Conservation (phyloP, 2,113 vertebrate genomes). For the Connochaetes taurinus region DNA sequence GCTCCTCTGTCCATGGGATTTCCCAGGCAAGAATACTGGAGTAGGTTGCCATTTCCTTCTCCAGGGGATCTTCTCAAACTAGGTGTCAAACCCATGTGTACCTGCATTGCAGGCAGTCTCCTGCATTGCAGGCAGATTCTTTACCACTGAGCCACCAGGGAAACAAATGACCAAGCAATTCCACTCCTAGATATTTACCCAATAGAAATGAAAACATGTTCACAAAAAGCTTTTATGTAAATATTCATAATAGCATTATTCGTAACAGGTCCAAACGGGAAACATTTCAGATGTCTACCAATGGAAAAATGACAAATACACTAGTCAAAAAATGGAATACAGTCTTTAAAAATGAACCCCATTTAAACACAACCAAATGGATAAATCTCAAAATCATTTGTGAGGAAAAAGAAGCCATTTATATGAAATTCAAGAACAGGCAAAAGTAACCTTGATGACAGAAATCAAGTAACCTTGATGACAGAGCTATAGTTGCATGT, state of each 20-base stretch:
- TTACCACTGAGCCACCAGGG: not conserved
- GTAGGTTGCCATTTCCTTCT: not conserved
- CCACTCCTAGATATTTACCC: not conserved
- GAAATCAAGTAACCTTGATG: not conserved
- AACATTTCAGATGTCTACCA: conserved; percentile 4
- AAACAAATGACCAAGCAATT: not conserved
- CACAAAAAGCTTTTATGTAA: not conserved
- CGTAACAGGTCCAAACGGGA: not conserved
- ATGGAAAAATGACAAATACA: not conserved
- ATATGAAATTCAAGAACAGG: not conserved
- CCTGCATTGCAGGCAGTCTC: not conserved
- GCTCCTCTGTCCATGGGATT: not conserved
- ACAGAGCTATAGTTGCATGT: not conserved
- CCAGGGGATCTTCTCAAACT: not conserved
- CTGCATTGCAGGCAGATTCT: not conserved
- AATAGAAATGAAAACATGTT: conserved; percentile 25
- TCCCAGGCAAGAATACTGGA: not conserved
- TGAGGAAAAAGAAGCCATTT: not conserved
- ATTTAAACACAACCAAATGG: not conserved
- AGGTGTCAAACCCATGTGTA: not conserved
- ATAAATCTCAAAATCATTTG: not conserved
- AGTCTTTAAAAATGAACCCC: not conserved
- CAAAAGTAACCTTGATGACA: not conserved
- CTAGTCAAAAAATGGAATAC: not conserved
- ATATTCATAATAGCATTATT: not conserved